phyloP scores from a whole-genome alignment of 2,888 invertebrate genomes.

The Hemithea aestivaria region DNA sequence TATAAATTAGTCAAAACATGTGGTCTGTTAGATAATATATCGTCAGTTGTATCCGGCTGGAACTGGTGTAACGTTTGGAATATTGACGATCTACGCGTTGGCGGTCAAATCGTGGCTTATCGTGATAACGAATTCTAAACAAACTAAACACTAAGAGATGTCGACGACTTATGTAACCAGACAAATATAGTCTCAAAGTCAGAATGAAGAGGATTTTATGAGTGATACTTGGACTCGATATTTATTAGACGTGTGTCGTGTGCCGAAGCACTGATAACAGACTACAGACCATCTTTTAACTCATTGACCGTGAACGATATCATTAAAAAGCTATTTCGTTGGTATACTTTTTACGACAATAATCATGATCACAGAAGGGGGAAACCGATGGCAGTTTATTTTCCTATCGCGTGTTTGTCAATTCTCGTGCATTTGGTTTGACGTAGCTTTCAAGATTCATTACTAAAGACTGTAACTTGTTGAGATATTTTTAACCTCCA shows the following conservation, averaged over 20 bases:
- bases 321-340: slow-evolving; percentile 8
- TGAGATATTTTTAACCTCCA: too few species aligned
- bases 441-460: slow-evolving; percentile 30
- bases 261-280: slow-evolving; percentile 3
- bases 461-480: neutral
- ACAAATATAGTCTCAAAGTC: slow-evolving; percentile 5
- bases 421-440: slow-evolving; percentile 38
- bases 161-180: slow-evolving; percentile 25
- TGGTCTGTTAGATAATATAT: neutral
- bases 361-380: slow-evolving; percentile 26
- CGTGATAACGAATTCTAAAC: slow-evolving; percentile 20
- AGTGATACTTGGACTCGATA: too few species aligned
- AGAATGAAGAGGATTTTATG: too few species aligned
- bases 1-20: too few species aligned
- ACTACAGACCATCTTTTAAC: too few species aligned
- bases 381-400: slow-evolving; percentile 32
- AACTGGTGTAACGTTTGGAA: slow-evolving; percentile 25
- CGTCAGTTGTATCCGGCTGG: slow-evolving; percentile 14
- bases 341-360: slow-evolving; percentile 12
- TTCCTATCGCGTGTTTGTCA: slow-evolving; percentile 44
- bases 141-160: slow-evolving; percentile 13
- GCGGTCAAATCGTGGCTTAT: slow-evolving; percentile 24
- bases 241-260: too few species aligned
- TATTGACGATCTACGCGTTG: slow-evolving; percentile 13
- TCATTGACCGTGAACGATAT: slow-evolving; percentile 7